These are phyloP conservation scores for Pseudachorutes palmiensis DNA, from an alignment of 1,140 invertebrate genomes.

Conservation along the genomic window DNA sequence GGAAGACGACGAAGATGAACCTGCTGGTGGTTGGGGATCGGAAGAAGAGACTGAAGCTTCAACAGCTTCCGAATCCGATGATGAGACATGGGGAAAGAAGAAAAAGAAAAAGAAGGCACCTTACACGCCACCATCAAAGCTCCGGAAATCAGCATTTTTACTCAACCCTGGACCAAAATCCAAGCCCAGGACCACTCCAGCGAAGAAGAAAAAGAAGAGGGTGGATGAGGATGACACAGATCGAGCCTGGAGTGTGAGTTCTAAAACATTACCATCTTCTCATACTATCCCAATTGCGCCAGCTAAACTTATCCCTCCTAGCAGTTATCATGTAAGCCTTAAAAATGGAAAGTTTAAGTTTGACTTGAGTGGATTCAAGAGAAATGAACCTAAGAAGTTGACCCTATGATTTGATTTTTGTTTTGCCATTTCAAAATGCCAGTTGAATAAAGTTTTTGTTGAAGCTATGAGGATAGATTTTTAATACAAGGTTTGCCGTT, in stretches of 20 bases:
- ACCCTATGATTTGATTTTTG: background rate
- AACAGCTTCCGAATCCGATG: constrained; percentile 53
- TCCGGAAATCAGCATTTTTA: constrained; percentile 22
- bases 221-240: constrained; percentile 34
- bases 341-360: background rate
- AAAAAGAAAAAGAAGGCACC: constrained; percentile 30
- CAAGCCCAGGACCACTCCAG: constrained; percentile 13
- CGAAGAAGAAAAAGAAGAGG: constrained; percentile 30
- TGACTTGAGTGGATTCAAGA: constrained; percentile 18
- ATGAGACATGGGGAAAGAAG: constrained; percentile 50
- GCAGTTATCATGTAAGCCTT: no score
- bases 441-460: no score
- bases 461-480: no score
- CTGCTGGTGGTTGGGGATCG: constrained; percentile 49
- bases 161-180: background rate
- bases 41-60: constrained; percentile 50
- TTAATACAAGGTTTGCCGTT: no score
- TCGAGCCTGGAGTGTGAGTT: constrained; percentile 24
- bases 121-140: constrained; percentile 7
- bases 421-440: no score
- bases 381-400: constrained; percentile 18
- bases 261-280: background rate
- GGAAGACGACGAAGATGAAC: constrained; percentile 43
- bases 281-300: no score
- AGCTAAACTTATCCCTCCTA: no score